Evolutionary conservation across 2,888 invertebrate species (phyloP).

Genomic region (Tuta absoluta): DNA sequence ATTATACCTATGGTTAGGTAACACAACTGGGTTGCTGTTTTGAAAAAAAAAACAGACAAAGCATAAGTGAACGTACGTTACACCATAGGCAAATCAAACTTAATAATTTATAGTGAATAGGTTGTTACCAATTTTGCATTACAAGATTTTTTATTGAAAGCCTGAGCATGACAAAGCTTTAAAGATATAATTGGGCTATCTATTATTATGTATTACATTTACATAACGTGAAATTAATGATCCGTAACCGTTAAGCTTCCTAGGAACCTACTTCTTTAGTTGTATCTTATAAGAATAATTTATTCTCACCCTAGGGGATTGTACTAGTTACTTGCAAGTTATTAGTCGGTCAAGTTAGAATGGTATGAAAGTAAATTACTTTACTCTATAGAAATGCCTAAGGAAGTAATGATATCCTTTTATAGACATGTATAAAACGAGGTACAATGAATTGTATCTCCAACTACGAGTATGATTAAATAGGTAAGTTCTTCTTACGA

Average conservation of each 20-base stretch:
- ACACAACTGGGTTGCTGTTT: neutral
- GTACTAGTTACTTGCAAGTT: neutral
- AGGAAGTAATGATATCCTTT: neutral
- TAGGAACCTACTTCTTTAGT: neutral
- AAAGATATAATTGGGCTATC: neutral
- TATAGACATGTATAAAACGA: neutral
- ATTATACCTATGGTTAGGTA: neutral
- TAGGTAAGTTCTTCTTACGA: neutral
- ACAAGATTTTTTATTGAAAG: neutral
- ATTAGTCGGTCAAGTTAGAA: neutral
- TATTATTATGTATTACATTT: neutral
- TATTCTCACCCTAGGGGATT: neutral
- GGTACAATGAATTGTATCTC: neutral
- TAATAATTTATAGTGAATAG: neutral
- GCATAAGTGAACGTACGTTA: constrained; percentile 15
- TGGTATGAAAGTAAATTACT: neutral
- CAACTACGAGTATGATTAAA: too few relatives aligned
- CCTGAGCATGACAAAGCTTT: neutral
- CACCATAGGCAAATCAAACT: neutral
- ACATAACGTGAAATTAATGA: neutral
- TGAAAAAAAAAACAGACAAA: constrained; percentile 11
- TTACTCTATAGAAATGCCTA: neutral
- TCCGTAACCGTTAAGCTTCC: neutral
- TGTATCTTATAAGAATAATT: neutral
- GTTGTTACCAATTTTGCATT: neutral